Evolutionary conservation across 2,113 vertebrate genomes (phyloP).

Genomic region (Aix galericulata): DNA sequence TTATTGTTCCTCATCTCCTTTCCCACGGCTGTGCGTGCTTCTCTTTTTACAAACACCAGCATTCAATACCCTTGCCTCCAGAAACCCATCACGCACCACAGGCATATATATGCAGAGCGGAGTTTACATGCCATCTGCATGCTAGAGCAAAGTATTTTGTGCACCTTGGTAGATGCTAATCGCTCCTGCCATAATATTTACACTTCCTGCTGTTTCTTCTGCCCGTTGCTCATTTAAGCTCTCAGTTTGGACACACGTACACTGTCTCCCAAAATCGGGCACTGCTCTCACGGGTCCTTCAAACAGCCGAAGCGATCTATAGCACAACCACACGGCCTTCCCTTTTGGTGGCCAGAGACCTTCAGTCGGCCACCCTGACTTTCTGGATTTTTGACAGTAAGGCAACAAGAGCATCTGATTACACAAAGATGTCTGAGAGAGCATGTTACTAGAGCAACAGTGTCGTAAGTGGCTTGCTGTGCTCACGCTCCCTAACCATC

Average conservation of each 20-base stretch:
- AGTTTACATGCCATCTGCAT: not conserved
- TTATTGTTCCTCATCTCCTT: not conserved
- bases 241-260: accelerated
- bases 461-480: not conserved
- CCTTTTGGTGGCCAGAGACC: not conserved
- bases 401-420: not conserved
- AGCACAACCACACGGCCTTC: not conserved
- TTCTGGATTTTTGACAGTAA: not conserved
- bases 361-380: not conserved
- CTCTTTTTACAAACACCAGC: not conserved
- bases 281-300: not conserved
- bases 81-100: accelerated
- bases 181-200: not conserved
- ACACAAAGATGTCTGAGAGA: not conserved
- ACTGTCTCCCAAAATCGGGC: not conserved
- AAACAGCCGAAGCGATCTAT: not conserved
- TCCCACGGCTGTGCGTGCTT: not conserved
- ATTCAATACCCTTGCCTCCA: not conserved
- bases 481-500: not conserved
- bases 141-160: not conserved
- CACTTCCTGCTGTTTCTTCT: not conserved
- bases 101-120: not conserved
- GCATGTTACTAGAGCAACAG: not conserved
- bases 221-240: not conserved
- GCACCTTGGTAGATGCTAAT: not conserved